Conservation (phyloP, 1,140 invertebrate genomes). For the Elymnias hypermnestra region DNA sequence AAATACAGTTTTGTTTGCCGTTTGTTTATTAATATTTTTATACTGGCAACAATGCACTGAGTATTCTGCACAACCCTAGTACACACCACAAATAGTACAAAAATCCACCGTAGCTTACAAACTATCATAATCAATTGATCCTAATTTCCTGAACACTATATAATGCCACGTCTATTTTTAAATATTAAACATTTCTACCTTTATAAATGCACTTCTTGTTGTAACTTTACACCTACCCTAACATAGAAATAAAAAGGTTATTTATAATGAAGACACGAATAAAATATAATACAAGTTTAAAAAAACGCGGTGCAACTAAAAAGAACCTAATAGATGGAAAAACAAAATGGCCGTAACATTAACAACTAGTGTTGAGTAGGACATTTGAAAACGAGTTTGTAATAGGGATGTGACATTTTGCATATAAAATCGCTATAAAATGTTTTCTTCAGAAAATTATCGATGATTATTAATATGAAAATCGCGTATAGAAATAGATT, state of each 20-base stretch:
- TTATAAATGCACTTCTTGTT: slow-evolving; percentile 74
- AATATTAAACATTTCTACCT: slow-evolving; percentile 66
- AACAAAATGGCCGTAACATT: slow-evolving; percentile 21
- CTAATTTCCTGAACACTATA: slow-evolving; percentile 62
- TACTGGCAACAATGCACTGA: background rate
- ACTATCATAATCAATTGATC: slow-evolving; percentile 47
- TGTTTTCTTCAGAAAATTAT: too few relatives aligned
- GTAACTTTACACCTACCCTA: slow-evolving; percentile 52
- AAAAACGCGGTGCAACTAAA: slow-evolving; percentile 17
- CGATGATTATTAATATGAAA: too few relatives aligned
- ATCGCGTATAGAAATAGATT: too few relatives aligned
- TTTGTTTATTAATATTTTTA: background rate
- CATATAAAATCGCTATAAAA: too few relatives aligned
- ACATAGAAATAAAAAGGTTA: slow-evolving; percentile 31
- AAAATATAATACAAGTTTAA: slow-evolving; percentile 10
- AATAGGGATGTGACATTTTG: too few relatives aligned
- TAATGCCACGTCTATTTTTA: slow-evolving; percentile 54
- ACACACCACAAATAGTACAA: slow-evolving; percentile 68
- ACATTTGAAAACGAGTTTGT: too few relatives aligned
- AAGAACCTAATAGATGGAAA: slow-evolving; percentile 15
- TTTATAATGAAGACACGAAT: slow-evolving; percentile 21
- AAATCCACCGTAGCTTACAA: slow-evolving; percentile 50
- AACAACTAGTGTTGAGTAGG: too few relatives aligned
- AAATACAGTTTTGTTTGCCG: slow-evolving; percentile 3
- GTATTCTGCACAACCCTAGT: slow-evolving; percentile 41